phyloP scores from a whole-genome alignment of 53 echinoderm and acorn worm species.

The Holothuria leucospilota region DNA sequence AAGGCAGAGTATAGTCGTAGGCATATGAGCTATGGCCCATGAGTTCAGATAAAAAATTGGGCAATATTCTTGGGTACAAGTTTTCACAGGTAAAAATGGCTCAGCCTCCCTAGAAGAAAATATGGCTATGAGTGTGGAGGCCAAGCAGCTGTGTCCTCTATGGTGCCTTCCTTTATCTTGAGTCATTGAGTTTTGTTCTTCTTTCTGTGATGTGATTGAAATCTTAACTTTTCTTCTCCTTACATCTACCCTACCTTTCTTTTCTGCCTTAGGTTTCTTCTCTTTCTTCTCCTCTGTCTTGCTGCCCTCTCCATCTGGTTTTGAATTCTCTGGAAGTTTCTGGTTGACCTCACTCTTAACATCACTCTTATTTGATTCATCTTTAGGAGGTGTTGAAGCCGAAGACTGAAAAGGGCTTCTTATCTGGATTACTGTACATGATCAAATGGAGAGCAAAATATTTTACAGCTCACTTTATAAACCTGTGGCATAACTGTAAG shows the following conservation, averaged over 20 bases:
- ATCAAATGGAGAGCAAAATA: background rate
- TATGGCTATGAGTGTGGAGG: too few species aligned
- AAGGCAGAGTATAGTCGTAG: too few species aligned
- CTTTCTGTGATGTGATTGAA: too few species aligned
- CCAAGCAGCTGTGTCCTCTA: too few species aligned
- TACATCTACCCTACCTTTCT: conserved; percentile 55
- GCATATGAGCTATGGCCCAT: too few species aligned
- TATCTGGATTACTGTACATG: conserved; percentile 34
- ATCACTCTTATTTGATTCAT: background rate
- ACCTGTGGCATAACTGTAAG: too few species aligned
- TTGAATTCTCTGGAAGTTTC: background rate
- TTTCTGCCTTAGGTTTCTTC: conserved; percentile 53
- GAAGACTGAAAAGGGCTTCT: conserved; percentile 29
- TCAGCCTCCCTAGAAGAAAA: too few species aligned
- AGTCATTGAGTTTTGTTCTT: too few species aligned
- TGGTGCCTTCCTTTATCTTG: too few species aligned
- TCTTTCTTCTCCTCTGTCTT: background rate
- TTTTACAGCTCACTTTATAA: background rate
- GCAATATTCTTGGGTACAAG: too few species aligned
- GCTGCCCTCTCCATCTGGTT: background rate
- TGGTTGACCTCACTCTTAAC: background rate
- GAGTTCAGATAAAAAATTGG: too few species aligned
- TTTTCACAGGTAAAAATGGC: too few species aligned
- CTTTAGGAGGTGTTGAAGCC: conserved; percentile 16
- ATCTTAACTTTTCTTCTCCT: background rate